These are phyloP conservation scores for Cyclopterus lumpus DNA, from an alignment of 2,797 vertebrate species.

Conservation along the genomic window DNA sequence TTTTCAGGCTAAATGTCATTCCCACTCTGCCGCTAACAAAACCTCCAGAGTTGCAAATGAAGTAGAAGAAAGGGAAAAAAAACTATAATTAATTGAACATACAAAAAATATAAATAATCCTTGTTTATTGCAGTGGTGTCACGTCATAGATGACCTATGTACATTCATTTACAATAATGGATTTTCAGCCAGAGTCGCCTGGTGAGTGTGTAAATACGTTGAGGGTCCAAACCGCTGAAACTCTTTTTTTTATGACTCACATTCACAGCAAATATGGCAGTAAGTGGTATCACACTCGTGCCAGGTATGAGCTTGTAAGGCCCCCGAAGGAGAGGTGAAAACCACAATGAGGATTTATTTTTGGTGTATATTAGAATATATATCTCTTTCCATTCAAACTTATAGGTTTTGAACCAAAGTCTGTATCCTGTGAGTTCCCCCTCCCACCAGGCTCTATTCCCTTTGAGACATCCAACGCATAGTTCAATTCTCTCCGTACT, in stretches of 20 bases:
- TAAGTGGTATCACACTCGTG: constrained; percentile 31
- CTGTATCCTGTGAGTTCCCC: constrained; percentile 21
- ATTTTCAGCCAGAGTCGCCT: constrained; percentile 24
- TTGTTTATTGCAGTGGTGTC: not conserved
- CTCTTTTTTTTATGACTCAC: constrained; percentile 45
- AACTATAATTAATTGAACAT: not conserved
- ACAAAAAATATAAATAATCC: not conserved
- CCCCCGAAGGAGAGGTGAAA: constrained; percentile 32
- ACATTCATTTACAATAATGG: constrained; percentile 8
- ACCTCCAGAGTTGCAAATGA: not conserved
- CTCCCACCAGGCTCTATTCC: constrained; percentile 36
- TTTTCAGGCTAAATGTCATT: constrained; percentile 16
- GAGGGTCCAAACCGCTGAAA: constrained; percentile 49
- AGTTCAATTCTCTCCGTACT: constrained; percentile 56
- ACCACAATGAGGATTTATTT: constrained; percentile 25
- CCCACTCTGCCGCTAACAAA: not conserved
- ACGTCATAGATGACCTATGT: constrained; percentile 3
- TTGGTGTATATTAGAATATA: constrained; percentile 6
- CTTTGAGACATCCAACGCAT: constrained; percentile 43
- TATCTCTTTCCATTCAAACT: constrained; percentile 11
- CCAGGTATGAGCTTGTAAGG: constrained; percentile 14
- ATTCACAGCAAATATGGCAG: constrained; percentile 49
- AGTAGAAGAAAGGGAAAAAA: not conserved
- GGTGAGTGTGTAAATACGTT: constrained; percentile 31
- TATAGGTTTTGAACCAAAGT: constrained; percentile 19